phyloP scores from a whole-genome alignment of 2,113 vertebrate species.

The Erythrocercus mccallii region DNA sequence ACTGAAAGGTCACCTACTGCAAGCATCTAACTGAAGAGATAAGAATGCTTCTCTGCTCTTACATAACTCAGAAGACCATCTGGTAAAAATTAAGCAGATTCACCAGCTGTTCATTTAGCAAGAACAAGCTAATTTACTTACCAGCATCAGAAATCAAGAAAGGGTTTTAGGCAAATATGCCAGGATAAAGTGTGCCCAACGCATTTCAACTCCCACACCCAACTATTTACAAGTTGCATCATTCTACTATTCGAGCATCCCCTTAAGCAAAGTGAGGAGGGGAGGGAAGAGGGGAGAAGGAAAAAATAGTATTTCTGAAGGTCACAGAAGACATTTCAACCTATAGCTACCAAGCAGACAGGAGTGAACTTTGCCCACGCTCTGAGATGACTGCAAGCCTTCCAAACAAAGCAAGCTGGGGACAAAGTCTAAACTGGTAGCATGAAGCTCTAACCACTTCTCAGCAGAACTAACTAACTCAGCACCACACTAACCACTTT shows the following conservation, averaged over 20 bases:
- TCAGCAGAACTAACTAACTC: slow-evolving; percentile 13
- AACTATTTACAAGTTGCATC: background rate
- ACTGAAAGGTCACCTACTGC: slow-evolving; percentile 34
- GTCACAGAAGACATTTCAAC: slow-evolving; percentile 13
- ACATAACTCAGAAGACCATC: background rate
- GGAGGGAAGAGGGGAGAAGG: background rate
- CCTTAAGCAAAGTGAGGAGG: background rate
- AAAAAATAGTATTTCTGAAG: background rate
- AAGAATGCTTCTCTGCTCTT: slow-evolving; percentile 10
- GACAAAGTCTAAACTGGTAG: slow-evolving; percentile 43
- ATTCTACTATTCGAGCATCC: background rate
- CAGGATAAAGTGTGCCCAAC: background rate
- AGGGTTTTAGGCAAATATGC: background rate
- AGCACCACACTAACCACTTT: slow-evolving; percentile 4
- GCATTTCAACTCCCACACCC: background rate
- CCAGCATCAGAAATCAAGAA: background rate
- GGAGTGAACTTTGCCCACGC: background rate
- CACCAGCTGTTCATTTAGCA: background rate
- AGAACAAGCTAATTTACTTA: slow-evolving; percentile 5
- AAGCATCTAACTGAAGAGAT: background rate
- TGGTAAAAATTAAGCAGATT: slow-evolving; percentile 36
- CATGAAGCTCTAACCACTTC: slow-evolving; percentile 42
- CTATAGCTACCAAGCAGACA: background rate
- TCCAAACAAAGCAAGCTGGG: background rate
- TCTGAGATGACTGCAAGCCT: background rate